Evolutionary conservation across 1,140 invertebrate genomes (phyloP), one percentile per base, ranked within the genome.

Genomic region (Heliconius hermathena): DNA sequence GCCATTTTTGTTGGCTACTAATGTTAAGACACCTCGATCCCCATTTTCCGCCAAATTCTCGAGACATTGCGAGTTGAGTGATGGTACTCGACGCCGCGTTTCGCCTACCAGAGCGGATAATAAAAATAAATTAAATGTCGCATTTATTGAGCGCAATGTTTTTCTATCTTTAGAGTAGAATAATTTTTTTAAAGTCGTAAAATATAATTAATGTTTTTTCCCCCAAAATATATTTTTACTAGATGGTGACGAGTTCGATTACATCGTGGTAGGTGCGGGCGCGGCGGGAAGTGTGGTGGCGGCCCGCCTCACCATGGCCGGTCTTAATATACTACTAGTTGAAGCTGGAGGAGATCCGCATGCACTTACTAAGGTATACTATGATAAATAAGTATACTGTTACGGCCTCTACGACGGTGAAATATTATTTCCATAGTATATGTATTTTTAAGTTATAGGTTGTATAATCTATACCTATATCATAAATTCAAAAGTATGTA

Each of bases 191-290:
- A 20, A 20, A 52, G 18, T 1, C 8, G 5, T 54, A n/a, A 54
- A 54, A 20, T 54, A 8, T 54, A 54, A 41, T 54, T 18, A 1
- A 54, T 54, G 52, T 8, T 20, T 52, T 18, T 20, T 20, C 18
- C 1, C 0, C 33, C 6, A 36, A 36, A 36, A 36, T 20, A 26
- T 9, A 26, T 22, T 8, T 22, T 60, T 60, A 26, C n/a, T 76
- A 93, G 91, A 91, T 22, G 88, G 88, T 9, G 83, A 83, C 18
- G 71, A 76, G 71, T 93, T 85, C 73, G 90, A 93, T 29, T 93
- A 91, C 84, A 85, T 93, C 18, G 91, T 93, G 78, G 89, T 92
- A 52, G 91, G 91, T 11, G 88, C 85, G 22, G 91, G 90, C 20
- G 87, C 88, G 5, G 91, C 81, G 0, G 91, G 91, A 9, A 80